phyloP scores from a whole-genome alignment of 2,113 vertebrate species.

The Chaenogobius annularis region DNA sequence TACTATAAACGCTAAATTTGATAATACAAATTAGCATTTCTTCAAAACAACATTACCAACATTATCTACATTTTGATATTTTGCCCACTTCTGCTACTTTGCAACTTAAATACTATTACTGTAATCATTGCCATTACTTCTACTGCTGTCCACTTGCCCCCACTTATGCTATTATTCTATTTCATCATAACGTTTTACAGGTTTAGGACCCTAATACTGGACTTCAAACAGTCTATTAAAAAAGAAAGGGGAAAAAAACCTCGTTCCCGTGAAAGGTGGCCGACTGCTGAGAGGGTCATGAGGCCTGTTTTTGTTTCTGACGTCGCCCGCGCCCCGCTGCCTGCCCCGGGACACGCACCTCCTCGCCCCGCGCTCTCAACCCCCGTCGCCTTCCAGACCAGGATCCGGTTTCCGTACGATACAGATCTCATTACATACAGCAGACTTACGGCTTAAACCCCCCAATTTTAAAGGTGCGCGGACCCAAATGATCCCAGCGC shows the following conservation, averaged over 20 bases:
- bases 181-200: no score
- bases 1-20: no score
- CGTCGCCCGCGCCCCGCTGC: slow-evolving; percentile 29
- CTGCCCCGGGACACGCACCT: slow-evolving; percentile 47
- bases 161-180: background rate
- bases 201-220: background rate
- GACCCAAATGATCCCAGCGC: background rate
- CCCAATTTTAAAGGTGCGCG: slow-evolving; percentile 39
- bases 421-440: slow-evolving; percentile 78
- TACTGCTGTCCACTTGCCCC: background rate
- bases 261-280: slow-evolving; percentile 8
- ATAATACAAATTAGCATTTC: no score
- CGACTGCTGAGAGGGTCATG: slow-evolving; percentile 52
- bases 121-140: background rate
- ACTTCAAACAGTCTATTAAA: background rate
- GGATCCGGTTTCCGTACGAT: slow-evolving; percentile 75
- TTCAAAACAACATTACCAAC: no score
- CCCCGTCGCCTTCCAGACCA: slow-evolving; percentile 34
- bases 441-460: slow-evolving; percentile 69
- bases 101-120: background rate
- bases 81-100: background rate
- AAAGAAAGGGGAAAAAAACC: no score
- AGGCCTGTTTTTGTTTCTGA: slow-evolving; percentile 53
- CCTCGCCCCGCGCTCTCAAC: slow-evolving; percentile 26
- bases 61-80: no score